Conservation (phyloP, 2,113 vertebrate genomes). For the Heterocephalus glaber region DNA sequence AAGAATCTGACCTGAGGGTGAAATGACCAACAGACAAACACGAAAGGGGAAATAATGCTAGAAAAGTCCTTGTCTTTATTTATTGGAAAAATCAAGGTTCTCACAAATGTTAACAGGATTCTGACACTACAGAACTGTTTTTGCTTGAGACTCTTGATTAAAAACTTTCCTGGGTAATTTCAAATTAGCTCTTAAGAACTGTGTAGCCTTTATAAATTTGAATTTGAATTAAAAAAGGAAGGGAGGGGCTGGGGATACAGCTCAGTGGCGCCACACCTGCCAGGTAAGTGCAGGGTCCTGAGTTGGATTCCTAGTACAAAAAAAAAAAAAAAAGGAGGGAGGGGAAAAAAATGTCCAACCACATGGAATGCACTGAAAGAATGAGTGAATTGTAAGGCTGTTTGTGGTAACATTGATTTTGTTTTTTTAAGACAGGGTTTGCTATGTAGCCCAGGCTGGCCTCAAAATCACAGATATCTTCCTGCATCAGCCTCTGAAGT, state of each 20-base stretch:
- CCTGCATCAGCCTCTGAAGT: background rate
- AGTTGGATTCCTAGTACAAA: too few relatives aligned
- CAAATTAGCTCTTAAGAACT: background rate
- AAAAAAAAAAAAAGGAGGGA: background rate
- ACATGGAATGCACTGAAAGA: background rate
- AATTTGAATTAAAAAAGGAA: background rate
- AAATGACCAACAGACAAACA: background rate
- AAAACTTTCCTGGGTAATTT: background rate
- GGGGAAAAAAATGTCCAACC: background rate
- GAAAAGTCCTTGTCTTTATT: background rate
- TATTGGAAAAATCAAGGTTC: background rate
- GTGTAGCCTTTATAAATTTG: background rate
- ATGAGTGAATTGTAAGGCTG: background rate
- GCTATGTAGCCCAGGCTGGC: background rate
- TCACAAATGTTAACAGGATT: background rate
- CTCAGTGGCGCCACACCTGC: too few relatives aligned
- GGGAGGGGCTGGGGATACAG: too few relatives aligned
- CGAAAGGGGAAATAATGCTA: background rate
- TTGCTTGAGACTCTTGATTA: background rate
- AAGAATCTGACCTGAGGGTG: background rate
- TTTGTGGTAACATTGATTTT: background rate
- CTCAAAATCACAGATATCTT: background rate
- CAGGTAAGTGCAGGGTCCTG: too few relatives aligned
- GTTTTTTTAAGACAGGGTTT: background rate
- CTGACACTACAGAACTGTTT: background rate